phyloP scores from a whole-genome alignment of 1,140 invertebrate genomes.

The Drosophila rufa region DNA sequence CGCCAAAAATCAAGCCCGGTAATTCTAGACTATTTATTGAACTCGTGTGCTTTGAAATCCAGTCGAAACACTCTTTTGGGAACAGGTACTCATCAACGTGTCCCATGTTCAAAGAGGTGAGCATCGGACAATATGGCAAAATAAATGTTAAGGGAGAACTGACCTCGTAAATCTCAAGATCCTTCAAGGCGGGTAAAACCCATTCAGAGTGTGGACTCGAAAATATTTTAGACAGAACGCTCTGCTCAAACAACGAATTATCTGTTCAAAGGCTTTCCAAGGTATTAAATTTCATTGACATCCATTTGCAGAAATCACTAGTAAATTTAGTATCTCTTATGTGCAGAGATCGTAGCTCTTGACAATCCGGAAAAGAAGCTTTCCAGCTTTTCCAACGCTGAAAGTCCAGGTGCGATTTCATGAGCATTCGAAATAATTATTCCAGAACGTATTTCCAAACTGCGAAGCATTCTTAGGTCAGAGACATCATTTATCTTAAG shows the following conservation, averaged over 20 bases:
- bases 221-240: not conserved
- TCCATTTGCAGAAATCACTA: not conserved
- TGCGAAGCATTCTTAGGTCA: not conserved
- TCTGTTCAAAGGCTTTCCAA: not conserved
- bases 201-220: not conserved
- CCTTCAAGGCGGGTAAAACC: not conserved
- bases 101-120: not conserved
- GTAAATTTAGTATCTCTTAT: not conserved
- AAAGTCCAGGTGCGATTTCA: not conserved
- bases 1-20: not conserved
- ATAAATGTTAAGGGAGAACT: not conserved
- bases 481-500: not conserved
- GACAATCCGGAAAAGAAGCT: not conserved
- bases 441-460: not conserved
- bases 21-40: not conserved
- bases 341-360: not conserved
- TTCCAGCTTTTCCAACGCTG: not conserved
- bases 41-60: not conserved
- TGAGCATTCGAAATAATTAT: not conserved
- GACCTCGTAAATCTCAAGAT: not conserved
- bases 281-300: not conserved
- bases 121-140: constrained; percentile 3
- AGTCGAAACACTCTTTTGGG: not conserved
- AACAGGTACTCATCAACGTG: constrained; percentile 1
- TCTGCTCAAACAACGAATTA: not conserved